These are phyloP conservation scores for Manacus vitellinus DNA, from an alignment of 2,113 vertebrate species.

Conservation along the genomic window DNA sequence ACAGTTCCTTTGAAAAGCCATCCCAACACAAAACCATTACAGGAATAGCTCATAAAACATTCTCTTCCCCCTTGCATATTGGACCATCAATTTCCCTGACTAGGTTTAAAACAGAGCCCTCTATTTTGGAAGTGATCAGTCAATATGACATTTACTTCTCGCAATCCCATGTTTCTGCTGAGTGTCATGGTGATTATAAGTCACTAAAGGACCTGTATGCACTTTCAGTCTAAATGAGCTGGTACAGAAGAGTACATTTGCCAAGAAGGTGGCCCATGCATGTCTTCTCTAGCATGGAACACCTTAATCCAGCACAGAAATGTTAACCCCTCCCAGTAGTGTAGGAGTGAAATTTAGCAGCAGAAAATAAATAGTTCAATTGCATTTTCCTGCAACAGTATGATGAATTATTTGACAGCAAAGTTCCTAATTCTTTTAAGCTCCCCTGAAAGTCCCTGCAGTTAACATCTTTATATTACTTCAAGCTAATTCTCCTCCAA, in stretches of 20 bases:
- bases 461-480: not conserved
- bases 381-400: not conserved
- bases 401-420: not conserved
- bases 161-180: not conserved
- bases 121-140: not conserved
- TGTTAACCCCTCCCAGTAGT: not conserved
- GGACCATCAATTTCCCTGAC: not conserved
- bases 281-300: not conserved
- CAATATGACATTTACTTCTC: not conserved
- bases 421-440: not conserved
- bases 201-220: not conserved
- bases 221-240: not conserved
- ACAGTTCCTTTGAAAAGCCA: constrained; percentile 23
- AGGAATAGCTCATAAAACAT: not conserved
- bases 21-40: not conserved
- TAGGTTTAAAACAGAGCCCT: not conserved
- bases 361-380: not conserved
- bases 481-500: not conserved
- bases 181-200: not conserved
- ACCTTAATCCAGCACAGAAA: not conserved
- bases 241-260: not conserved
- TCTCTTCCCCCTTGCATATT: not conserved
- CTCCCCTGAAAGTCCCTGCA: not conserved
- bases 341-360: not conserved
- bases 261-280: not conserved